Evolutionary conservation across 2,888 invertebrate genomes (phyloP), one percentile per base, ranked within the genome.

Genomic region (Dasysyrphus tricinctus): DNA sequence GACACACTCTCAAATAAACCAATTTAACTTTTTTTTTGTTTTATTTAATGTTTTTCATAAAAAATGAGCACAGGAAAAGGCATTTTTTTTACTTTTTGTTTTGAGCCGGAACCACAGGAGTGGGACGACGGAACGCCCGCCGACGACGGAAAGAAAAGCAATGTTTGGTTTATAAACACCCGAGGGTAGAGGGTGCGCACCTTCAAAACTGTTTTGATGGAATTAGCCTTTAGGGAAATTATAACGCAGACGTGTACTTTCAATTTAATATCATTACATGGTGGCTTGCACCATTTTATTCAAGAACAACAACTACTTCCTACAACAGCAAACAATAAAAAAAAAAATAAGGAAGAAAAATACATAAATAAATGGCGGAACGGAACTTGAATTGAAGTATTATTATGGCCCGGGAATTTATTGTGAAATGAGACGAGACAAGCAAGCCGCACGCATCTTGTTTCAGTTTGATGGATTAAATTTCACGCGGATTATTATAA

Each of bases 201-300:
- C 85, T 74, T 81, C 70, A 82, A n/a, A 75, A 75, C 69, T 70
- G 78, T 72, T 86, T 81, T 69, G 74, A 86, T 77, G 82, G 77
- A 82, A 86, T 86, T 82, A 86, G 82, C 86, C 78, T 86, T 82
- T 51, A 44, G 86, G 86, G 86, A 86, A 86, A 86, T 82, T 74
- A 86, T 82, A 75, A 72, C 82, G 74, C 78, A 82, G 78, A 70
- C 86, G 82, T 82, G 86, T 82, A 75, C 74, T 72, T 86, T 86
- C 78, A 82, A 82, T 82, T 82, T 86, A 72, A 86, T 75, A 79
- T 65, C 78, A 51, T 75, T 79, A 81, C 57, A 77, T 77, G 76
- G 67, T 42, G 77, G 69, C 69, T 74, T 77, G 29, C 56, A 47
- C 34, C 37, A 65, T 44, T 65, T 65, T 34, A 47, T 47, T 42